phyloP scores from a whole-genome alignment of 2,888 invertebrate genomes.

The Globia sparganii region DNA sequence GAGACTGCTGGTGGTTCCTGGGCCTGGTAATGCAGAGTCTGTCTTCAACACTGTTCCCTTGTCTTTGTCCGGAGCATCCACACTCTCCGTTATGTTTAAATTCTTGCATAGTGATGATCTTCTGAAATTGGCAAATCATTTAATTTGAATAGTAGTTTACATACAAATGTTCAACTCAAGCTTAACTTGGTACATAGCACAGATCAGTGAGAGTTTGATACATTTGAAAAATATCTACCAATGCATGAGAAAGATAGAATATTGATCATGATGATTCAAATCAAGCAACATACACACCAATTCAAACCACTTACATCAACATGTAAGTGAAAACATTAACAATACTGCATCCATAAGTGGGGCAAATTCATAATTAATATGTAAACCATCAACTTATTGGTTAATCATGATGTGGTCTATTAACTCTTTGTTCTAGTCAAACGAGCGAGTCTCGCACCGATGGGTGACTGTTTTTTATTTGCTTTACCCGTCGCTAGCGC shows the following conservation, averaged over 20 bases:
- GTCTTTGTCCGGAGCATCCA: constrained; percentile 73
- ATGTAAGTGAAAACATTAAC: constrained; percentile 37
- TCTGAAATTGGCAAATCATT: constrained; percentile 68
- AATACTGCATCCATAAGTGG: constrained; percentile 29
- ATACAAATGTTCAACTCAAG: background rate
- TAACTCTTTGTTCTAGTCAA: constrained; percentile 71
- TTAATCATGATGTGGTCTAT: constrained; percentile 66
- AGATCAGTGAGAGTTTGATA: background rate
- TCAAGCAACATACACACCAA: constrained; percentile 38
- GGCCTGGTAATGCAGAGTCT: constrained; percentile 61
- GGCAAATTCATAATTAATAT: constrained; percentile 59
- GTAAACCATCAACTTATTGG: constrained; percentile 51
- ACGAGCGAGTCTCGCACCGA: constrained; percentile 62
- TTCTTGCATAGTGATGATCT: constrained; percentile 84
- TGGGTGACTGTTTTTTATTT: constrained; percentile 67
- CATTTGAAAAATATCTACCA: constrained; percentile 3
- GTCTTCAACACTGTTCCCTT: constrained; percentile 67
- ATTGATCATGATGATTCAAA: constrained; percentile 10
- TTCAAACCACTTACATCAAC: constrained; percentile 21
- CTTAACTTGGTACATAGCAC: background rate
- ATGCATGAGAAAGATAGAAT: constrained; percentile 19
- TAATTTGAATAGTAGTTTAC: background rate
- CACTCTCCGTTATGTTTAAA: constrained; percentile 76
- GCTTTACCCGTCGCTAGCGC: constrained; percentile 69
- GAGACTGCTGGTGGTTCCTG: constrained; percentile 49